phyloP scores from a whole-genome alignment of 2,888 invertebrate species.

The Candidula unifasciata region DNA sequence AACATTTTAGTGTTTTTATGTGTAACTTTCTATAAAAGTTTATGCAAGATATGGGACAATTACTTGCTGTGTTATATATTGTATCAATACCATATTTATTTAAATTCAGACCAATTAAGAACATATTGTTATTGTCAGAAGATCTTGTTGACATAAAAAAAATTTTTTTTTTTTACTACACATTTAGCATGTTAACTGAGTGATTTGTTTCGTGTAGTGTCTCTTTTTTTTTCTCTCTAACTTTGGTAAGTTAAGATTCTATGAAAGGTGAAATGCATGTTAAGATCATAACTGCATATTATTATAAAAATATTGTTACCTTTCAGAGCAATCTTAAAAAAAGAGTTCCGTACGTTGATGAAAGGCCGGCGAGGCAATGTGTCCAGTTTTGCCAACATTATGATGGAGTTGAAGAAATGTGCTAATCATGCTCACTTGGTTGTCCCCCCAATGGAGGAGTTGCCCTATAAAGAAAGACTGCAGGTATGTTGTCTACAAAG shows the following conservation, averaged over 20 bases:
- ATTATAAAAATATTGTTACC: neutral
- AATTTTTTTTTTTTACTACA: neutral
- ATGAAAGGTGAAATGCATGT: neutral
- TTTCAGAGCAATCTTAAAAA: slow-evolving; percentile 92
- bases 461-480: slow-evolving; percentile 55
- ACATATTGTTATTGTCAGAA: too few species aligned
- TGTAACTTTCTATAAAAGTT: too few species aligned
- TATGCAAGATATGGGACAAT: too few species aligned
- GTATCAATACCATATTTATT: too few species aligned
- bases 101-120: too few species aligned
- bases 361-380: slow-evolving; percentile 97
- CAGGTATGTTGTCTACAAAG: slow-evolving; percentile 53
- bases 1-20: too few species aligned
- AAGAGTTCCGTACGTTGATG: slow-evolving; percentile 95
- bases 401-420: slow-evolving; percentile 98
- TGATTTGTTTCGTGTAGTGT: too few species aligned
- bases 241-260: neutral
- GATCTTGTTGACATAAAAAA: too few species aligned
- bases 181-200: too few species aligned
- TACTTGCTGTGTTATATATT: too few species aligned
- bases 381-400: slow-evolving; percentile 96
- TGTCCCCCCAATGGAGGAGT: slow-evolving; percentile 83
- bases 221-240: neutral
- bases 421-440: slow-evolving; percentile 88
- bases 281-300: neutral